Evolutionary conservation across 2,113 vertebrate genomes (phyloP).

Genomic region (Chionodraco myersi): DNA sequence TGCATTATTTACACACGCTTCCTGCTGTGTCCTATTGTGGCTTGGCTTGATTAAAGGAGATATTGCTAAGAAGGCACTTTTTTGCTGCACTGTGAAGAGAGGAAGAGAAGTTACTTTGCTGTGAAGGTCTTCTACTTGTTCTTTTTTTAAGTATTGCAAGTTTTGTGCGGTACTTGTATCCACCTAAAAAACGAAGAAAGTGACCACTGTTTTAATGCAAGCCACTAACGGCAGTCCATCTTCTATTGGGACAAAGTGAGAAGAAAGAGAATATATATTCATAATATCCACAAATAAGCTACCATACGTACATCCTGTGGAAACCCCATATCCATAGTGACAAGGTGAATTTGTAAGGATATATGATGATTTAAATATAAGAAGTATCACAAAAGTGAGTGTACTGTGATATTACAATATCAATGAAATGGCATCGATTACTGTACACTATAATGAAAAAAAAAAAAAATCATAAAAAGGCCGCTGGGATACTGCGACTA

Average conservation of each 20-base stretch:
- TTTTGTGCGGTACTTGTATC: conserved; percentile 18
- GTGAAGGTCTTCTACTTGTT: conserved; percentile 56
- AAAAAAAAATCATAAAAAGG: not conserved
- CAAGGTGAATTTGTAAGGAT: not conserved
- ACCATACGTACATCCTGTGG: not conserved
- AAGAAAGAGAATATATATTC: not conserved
- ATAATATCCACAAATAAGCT: not conserved
- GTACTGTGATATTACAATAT: no score
- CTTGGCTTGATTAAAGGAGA: conserved; percentile 78
- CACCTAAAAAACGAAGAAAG: not conserved
- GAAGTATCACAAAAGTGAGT: not conserved
- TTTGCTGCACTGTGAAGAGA: conserved; percentile 41
- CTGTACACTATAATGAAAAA: no score
- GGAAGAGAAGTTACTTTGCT: conserved; percentile 56
- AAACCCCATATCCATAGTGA: not conserved
- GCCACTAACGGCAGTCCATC: not conserved
- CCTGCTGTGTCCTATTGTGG: conserved; percentile 75
- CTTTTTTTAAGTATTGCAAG: conserved; percentile 36
- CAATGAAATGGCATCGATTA: no score
- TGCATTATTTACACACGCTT: conserved; percentile 81
- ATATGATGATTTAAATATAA: not conserved
- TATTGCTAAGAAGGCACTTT: conserved; percentile 78
- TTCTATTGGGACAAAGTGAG: not conserved
- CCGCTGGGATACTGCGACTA: not conserved
- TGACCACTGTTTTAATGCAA: not conserved